These are phyloP conservation scores for Thera britannica DNA, from an alignment of 2,888 invertebrate species.

Conservation along the genomic window DNA sequence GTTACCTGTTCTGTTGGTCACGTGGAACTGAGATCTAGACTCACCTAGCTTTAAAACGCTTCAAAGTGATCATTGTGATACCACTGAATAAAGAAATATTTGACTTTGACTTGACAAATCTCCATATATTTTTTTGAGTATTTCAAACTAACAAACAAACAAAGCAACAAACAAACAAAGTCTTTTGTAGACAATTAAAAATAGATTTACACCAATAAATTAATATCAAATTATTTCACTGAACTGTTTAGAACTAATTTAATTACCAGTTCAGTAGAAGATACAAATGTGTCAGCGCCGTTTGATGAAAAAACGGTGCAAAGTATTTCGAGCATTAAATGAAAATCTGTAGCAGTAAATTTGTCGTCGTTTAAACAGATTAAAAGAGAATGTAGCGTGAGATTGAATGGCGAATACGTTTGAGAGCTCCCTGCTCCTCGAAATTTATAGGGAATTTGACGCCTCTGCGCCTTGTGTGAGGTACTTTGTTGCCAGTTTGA, in stretches of 20 bases:
- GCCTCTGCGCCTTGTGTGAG: slow-evolving; percentile 49
- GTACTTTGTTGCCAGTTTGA: slow-evolving; percentile 35
- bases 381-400: slow-evolving; percentile 81
- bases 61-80: no score
- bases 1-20: no score
- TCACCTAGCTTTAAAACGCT: no score
- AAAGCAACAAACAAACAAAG: no score
- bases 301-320: slow-evolving; percentile 49
- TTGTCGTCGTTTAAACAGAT: slow-evolving; percentile 79
- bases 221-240: slow-evolving; percentile 10
- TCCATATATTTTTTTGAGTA: no score
- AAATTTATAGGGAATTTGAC: slow-evolving; percentile 72
- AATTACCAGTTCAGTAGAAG: slow-evolving; percentile 42
- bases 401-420: slow-evolving; percentile 78
- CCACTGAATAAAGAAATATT: no score
- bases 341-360: slow-evolving; percentile 77
- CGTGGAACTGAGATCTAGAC: no score
- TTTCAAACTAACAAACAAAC: no score
- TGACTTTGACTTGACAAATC: no score
- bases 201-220: no score
- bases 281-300: slow-evolving; percentile 64
- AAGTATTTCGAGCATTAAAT: slow-evolving; percentile 66
- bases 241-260: slow-evolving; percentile 15
- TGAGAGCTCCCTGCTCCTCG: slow-evolving; percentile 59
- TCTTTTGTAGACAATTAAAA: no score